These are phyloP conservation scores for Planococcus citri DNA, from an alignment of 1,140 invertebrate genomes.

Conservation along the genomic window DNA sequence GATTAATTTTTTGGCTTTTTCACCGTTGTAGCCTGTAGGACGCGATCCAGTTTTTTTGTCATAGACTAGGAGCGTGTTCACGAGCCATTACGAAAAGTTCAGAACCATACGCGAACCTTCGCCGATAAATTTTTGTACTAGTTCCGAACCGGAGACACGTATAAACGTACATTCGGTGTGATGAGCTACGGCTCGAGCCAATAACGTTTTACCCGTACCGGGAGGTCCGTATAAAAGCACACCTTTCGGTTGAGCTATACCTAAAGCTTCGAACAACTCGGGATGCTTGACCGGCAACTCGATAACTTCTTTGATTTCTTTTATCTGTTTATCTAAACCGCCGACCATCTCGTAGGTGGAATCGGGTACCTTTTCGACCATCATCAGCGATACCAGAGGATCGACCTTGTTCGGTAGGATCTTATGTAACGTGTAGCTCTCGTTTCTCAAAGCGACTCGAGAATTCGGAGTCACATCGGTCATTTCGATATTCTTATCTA, in stretches of 20 bases:
- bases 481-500: constrained; percentile 99
- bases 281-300: constrained; percentile 99
- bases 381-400: constrained; percentile 98
- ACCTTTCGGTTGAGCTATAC: constrained; percentile 99
- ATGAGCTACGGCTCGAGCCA: constrained; percentile 97
- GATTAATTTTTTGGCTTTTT: too few species aligned
- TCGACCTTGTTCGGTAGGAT: constrained; percentile 99
- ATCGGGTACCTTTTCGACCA: constrained; percentile 99
- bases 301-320: constrained; percentile 99
- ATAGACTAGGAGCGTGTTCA: constrained; percentile 97
- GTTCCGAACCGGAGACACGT: constrained; percentile 93
- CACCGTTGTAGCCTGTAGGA: too few species aligned
- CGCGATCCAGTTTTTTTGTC: too few species aligned
- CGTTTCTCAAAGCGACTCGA: constrained; percentile 92
- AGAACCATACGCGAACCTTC: constrained; percentile 97
- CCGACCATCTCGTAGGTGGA: constrained; percentile 99
- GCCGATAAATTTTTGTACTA: constrained; percentile 99
- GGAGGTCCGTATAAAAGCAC: constrained; percentile 97
- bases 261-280: constrained; percentile 96
- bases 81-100: constrained; percentile 99
- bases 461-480: constrained; percentile 96
- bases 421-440: constrained; percentile 98
- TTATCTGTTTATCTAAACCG: constrained; percentile 98
- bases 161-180: constrained; percentile 99
- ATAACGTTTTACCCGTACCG: constrained; percentile 85